Evolutionary conservation across 2,113 vertebrate species (phyloP).

Genomic region (Balaeniceps rex): DNA sequence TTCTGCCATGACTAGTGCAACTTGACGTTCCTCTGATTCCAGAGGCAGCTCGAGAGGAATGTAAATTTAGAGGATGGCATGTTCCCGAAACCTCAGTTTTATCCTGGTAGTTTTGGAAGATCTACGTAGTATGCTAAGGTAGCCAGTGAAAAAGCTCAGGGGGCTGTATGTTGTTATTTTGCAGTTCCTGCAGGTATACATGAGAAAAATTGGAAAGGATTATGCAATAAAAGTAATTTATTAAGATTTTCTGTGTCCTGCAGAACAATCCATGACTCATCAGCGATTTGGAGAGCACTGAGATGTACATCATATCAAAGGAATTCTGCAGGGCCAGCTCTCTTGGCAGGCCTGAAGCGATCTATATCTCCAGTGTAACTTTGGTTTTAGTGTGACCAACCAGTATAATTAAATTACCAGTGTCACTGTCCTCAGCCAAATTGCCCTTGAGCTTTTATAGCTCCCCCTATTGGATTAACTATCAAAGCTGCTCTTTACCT

Average conservation of each 20-base stretch:
- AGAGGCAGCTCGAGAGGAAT: not conserved
- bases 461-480: not conserved
- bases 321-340: slow-evolving; percentile 58
- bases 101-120: not conserved
- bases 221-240: not conserved
- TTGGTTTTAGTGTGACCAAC: slow-evolving; percentile 28
- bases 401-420: slow-evolving; percentile 11
- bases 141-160: not conserved
- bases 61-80: not conserved
- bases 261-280: not conserved
- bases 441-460: not conserved
- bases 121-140: not conserved
- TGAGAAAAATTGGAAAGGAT: not conserved
- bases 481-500: not conserved
- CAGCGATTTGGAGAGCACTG: not conserved
- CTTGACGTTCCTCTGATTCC: not conserved
- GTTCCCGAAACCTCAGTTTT: not conserved
- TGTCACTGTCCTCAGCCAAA: not conserved
- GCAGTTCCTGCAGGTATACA: not conserved
- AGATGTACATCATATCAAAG: slow-evolving; percentile 45
- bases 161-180: not conserved
- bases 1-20: not conserved
- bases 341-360: slow-evolving; percentile 5
- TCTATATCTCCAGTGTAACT: slow-evolving; percentile 9
- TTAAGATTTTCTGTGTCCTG: slow-evolving; percentile 20